A percentile compares a stretch with the other conserved stretches of the same genome.
Evolutionary conservation across 2,888 invertebrate genomes (phyloP).

Genomic region (Nematopogon swammerdamellus): DNA sequence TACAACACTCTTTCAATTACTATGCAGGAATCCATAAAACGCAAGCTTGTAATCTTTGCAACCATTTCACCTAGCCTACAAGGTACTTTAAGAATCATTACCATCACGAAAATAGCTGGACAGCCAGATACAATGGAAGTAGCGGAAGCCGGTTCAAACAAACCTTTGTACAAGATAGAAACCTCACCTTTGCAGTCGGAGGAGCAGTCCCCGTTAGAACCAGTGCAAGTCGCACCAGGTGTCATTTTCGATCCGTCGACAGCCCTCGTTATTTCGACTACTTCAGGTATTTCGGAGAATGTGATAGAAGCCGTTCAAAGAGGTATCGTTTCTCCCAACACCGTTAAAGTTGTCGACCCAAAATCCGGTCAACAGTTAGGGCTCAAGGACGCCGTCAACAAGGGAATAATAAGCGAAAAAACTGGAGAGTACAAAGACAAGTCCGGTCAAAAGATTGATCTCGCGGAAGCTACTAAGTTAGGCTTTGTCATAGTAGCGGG

Average conservation of each 20-base stretch:
- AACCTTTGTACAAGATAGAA: neutral
- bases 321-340: conserved; percentile 65
- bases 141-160: conserved; percentile 32
- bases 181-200: neutral
- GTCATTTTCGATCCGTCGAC: conserved; percentile 77
- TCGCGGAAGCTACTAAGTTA: conserved; percentile 72
- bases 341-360: conserved; percentile 70
- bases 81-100: conserved; percentile 60
- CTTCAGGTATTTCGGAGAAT: conserved; percentile 66
- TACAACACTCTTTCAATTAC: conserved; percentile 64
- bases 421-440: conserved; percentile 67
- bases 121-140: conserved; percentile 72
- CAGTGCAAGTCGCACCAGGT: conserved; percentile 68
- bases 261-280: conserved; percentile 69
- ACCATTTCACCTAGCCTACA: conserved; percentile 38
- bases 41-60: conserved; percentile 62
- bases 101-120: conserved; percentile 69
- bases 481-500: conserved; percentile 76
- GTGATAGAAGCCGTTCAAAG: conserved; percentile 73
- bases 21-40: conserved; percentile 72
- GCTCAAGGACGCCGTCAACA: conserved; percentile 71
- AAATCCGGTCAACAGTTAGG: conserved; percentile 62
- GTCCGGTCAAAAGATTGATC: conserved; percentile 61
- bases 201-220: conserved; percentile 56
- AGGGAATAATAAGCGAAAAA: conserved; percentile 69